These are phyloP conservation scores for Catharus ustulatus DNA, from an alignment of 2,797 vertebrate species.

Conservation along the genomic window DNA sequence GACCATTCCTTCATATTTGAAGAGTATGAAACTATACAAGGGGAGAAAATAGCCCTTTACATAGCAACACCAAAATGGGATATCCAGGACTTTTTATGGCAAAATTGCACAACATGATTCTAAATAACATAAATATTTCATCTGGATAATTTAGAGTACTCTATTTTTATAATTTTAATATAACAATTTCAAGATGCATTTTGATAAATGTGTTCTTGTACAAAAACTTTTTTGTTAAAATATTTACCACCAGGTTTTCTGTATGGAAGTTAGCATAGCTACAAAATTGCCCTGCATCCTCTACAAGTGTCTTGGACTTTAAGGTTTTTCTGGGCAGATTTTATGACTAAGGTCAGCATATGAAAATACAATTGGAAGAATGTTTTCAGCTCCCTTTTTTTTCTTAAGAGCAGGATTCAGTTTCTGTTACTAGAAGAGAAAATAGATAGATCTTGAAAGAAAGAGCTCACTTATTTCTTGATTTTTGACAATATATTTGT, in stretches of 20 bases:
- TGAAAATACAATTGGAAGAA: neutral
- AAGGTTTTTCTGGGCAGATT: neutral
- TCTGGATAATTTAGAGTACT: neutral
- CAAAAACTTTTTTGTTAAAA: neutral
- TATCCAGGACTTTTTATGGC: neutral
- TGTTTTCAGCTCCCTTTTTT: neutral
- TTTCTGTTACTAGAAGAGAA: neutral
- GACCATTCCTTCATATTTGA: neutral
- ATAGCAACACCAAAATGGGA: neutral
- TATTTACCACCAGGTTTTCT: neutral
- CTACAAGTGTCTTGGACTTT: neutral
- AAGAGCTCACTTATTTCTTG: neutral
- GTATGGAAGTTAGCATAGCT: neutral
- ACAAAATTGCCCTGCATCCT: neutral
- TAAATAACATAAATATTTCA: neutral
- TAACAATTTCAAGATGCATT: neutral
- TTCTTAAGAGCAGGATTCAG: neutral
- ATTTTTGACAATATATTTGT: neutral
- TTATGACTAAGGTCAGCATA: neutral
- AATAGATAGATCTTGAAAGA: neutral
- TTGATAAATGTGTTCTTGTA: neutral
- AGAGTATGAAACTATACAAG: neutral
- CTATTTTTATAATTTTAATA: neutral
- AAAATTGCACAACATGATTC: neutral
- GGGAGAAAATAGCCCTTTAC: neutral